Base-by-base conservation (phyloP, 2,113 vertebrate species). In the Ondatra zibethicus region DNA sequence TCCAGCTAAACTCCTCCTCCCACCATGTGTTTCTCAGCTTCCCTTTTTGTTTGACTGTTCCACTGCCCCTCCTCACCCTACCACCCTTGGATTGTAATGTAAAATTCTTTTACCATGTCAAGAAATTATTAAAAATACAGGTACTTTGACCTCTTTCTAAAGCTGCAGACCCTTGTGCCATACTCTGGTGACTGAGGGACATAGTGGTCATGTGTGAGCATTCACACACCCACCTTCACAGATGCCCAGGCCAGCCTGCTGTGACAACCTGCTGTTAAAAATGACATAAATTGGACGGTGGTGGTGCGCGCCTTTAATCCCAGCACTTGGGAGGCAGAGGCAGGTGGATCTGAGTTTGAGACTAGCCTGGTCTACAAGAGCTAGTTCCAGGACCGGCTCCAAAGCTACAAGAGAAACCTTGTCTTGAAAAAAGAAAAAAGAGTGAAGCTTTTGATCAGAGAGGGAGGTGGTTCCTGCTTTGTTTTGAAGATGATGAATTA, bases 81-180 rank as follows among this genome's bases (percentile, higher is more conserved):
- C 63, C 61, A 78, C 80, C 93, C 97, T 93, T 84, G 97, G 96
- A 97, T 98, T 91, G 11, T 98, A 97, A 97, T 98, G 98, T 99
- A 98, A 98, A 97, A 98, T 97, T 97, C 98, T 98, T 98, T 98
- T 98, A 98, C 97, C 98, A 94, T 98, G 98, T 98, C 96, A 89
- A 98, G 97, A 98, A 98, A 98, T 99, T 98, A 99, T 98, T 98
- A 98, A 98, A 99, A 98, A 95, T 96, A 45, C 94, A 98, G 98
- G 98, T 98, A 98, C 98, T 99, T 99, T 98, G 96, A 98, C 97
- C 98, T 98, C 98, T 98, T 99, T 98, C 91, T 98, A 97, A 98
- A 97, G 97, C 93, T 47, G 91, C 92, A 97, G 96, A 96, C 95
- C 89, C 84, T 89, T 86, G 66, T 97, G 97, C 94, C n/a, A 45